Evolutionary conservation across 1,140 invertebrate species (phyloP), one percentile per base, ranked within the genome.

Genomic region (Antheraea mylitta): DNA sequence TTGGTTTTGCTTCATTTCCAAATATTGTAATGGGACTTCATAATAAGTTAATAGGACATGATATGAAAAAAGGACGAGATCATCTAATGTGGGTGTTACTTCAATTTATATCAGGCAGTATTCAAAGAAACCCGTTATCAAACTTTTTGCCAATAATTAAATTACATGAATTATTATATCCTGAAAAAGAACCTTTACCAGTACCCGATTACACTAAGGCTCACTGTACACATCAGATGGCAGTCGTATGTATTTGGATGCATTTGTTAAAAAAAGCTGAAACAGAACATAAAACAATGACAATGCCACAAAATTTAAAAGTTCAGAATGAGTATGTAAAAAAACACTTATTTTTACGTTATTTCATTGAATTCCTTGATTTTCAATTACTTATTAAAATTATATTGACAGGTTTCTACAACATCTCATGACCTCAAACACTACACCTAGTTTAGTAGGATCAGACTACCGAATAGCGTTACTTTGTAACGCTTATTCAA

Each of bases 81-180:
- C 97, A 99, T 80, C 89, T 99, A 0, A 99, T 99, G 98, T 99
- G 98, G 98, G 96, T 98, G 6, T 90, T 99, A n/a, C 88, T 99
- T 8, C 98, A 99, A 89, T 99, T 98, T 82, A 98, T 99, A 71
- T 99, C 98, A 3, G 98, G 98, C 61, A 98, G 97, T 82, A 99
- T 99, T 81, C 98, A 99, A 90, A 96, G 98, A 75, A 99, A 99
- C 93, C 96, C 97, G 0, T 86, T 98, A 22, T 95, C 95, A 7
- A 98, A 98, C 83, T 99, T 99, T 83, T 90, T 99, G 60, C 97
- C 98, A 0, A 97, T 99, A 45, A 94, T 99, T 68, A 97, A 97
- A 87, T 92, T 99, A 0, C 98, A 98, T 87, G 98, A 99, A 87
- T 92, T 99, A 8, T 92, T 99, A 0, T 99, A 99, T 90, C 97